Conservation (phyloP, 2,797 vertebrate genomes). For the Somateria mollissima region DNA sequence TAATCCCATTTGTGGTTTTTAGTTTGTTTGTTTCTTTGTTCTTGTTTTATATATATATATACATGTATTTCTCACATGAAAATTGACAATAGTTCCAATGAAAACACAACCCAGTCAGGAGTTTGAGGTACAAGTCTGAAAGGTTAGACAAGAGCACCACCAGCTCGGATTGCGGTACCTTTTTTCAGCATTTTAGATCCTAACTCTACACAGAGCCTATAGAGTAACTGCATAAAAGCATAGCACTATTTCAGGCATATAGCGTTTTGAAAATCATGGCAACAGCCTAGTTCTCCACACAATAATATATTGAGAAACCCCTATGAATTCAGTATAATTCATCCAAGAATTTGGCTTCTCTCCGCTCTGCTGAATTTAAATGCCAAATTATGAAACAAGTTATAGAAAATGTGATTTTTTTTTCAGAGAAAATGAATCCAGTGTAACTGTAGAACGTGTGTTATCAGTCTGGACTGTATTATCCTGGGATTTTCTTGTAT, state of each 20-base stretch:
- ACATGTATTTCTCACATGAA: neutral
- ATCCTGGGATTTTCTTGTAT: conserved; percentile 17
- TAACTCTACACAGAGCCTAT: neutral
- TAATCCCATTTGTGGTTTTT: neutral
- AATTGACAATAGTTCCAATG: neutral
- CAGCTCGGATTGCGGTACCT: neutral
- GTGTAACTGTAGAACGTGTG: neutral
- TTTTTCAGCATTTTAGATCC: neutral
- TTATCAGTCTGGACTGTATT: neutral
- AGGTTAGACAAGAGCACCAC: neutral
- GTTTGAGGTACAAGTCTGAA: neutral
- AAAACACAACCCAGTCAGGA: neutral
- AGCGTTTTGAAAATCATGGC: neutral
- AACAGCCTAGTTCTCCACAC: neutral
- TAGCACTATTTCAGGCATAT: neutral
- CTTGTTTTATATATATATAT: too few species aligned
- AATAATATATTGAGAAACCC: neutral
- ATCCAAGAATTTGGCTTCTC: neutral
- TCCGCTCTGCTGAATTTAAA: neutral
- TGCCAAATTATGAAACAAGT: conserved; percentile 25
- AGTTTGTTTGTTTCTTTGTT: too few species aligned
- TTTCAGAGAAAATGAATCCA: conserved; percentile 14
- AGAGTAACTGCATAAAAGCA: neutral
- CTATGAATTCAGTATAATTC: neutral
- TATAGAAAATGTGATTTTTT: neutral